Conservation (phyloP, 2,888 invertebrate genomes). For the Drosophila quasianomalipes region DNA sequence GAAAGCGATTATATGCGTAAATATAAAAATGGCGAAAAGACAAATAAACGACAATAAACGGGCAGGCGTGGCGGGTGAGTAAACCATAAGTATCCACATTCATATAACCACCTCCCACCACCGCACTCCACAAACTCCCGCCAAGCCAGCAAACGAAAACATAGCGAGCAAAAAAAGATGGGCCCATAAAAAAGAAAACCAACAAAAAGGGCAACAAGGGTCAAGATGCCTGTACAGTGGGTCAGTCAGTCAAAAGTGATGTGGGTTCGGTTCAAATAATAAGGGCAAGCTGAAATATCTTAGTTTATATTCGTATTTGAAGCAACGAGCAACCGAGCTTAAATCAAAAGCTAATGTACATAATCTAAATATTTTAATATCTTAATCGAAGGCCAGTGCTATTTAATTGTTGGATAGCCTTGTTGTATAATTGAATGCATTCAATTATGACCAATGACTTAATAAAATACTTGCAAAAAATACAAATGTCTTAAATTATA, state of each 20-base stretch:
- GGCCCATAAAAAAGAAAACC: conserved; percentile 64
- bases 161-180: conserved; percentile 64
- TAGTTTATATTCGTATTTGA: not conserved
- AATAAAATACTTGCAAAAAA: not conserved
- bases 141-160: conserved; percentile 35
- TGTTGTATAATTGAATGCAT: not conserved
- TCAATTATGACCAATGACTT: not conserved
- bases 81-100: conserved; percentile 40
- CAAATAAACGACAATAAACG: conserved; percentile 80
- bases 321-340: not conserved
- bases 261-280: conserved; percentile 1
- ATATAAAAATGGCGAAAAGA: conserved; percentile 81
- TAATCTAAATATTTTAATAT: not conserved
- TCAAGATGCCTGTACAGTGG: conserved; percentile 48
- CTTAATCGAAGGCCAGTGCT: not conserved
- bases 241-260: not conserved
- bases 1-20: conserved; percentile 82
- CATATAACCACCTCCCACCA: not conserved
- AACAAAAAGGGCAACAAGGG: conserved; percentile 46
- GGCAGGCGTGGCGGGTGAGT: conserved; percentile 47
- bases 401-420: not conserved
- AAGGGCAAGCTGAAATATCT: not conserved
- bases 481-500: not conserved
- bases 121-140: not conserved
- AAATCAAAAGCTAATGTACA: not conserved